phyloP scores from a whole-genome alignment of 2,113 vertebrate species.

The Hylia prasina region DNA sequence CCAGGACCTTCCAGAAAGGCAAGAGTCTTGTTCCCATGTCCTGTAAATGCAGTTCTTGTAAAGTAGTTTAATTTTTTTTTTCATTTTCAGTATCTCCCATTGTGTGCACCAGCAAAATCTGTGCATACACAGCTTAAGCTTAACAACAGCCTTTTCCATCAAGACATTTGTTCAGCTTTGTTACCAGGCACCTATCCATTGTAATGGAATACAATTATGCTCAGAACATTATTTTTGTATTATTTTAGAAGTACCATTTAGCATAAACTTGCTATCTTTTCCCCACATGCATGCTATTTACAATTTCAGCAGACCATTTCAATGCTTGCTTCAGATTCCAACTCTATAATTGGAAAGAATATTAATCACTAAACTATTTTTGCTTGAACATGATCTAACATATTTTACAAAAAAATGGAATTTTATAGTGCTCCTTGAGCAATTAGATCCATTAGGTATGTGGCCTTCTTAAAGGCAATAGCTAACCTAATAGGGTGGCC shows the following conservation, averaged over 20 bases:
- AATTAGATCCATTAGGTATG: slow-evolving; percentile 61
- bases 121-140: neutral
- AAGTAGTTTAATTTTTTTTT: neutral
- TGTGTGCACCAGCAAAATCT: neutral
- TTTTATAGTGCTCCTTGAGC: slow-evolving; percentile 29
- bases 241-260: slow-evolving; percentile 36
- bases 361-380: slow-evolving; percentile 52
- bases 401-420: neutral
- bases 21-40: neutral
- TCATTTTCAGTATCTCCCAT: neutral
- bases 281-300: slow-evolving; percentile 36
- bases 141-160: slow-evolving; percentile 11
- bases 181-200: slow-evolving; percentile 26
- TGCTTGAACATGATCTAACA: slow-evolving; percentile 33
- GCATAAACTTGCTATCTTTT: slow-evolving; percentile 28
- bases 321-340: slow-evolving; percentile 35
- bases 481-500: slow-evolving; percentile 42
- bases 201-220: slow-evolving; percentile 51
- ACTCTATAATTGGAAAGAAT: slow-evolving; percentile 47
- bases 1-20: neutral
- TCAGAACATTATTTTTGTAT: slow-evolving; percentile 27
- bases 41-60: neutral
- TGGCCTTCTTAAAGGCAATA: slow-evolving; percentile 35
- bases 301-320: slow-evolving; percentile 22
- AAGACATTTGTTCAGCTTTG: slow-evolving; percentile 19